These are phyloP conservation scores for Drosophila trichaetosa DNA, from an alignment of 2,888 invertebrate genomes.

Conservation along the genomic window DNA sequence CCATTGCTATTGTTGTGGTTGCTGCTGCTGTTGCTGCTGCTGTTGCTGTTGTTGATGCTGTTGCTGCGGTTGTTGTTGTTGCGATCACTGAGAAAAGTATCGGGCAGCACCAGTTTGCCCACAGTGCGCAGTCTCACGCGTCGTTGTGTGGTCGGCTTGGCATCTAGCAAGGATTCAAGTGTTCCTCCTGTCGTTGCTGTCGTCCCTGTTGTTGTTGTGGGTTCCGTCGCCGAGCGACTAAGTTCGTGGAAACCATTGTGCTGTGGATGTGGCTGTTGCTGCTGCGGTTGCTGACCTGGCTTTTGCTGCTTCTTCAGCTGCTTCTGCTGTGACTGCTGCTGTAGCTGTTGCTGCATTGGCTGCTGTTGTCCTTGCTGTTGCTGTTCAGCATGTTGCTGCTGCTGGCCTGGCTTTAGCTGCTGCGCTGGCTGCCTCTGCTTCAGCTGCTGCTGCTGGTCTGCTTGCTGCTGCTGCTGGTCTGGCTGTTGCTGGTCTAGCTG, in stretches of 20 bases:
- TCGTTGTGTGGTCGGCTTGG: constrained; percentile 39
- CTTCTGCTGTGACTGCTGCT: neutral
- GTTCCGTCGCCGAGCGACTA: constrained; percentile 37
- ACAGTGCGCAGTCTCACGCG: constrained; percentile 79
- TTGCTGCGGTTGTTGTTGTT: constrained; percentile 65
- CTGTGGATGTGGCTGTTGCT: neutral
- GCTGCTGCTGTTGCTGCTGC: constrained; percentile 33
- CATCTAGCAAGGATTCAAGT: constrained; percentile 4
- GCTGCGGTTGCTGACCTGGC: neutral
- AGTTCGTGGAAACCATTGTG: constrained; percentile 25
- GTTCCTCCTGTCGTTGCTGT: neutral
- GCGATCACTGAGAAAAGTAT: constrained; percentile 78
- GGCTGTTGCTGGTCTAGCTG: neutral
- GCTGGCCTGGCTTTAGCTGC: neutral
- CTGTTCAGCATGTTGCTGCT: neutral
- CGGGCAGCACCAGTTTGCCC: constrained; percentile 82
- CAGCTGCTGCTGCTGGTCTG: neutral
- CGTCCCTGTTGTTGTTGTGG: constrained; percentile 5
- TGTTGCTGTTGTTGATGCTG: constrained; percentile 36
- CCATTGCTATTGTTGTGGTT: constrained; percentile 7
- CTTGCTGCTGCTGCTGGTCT: neutral
- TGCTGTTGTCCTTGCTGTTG: no score
- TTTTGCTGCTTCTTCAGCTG: neutral
- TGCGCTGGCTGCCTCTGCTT: no score
- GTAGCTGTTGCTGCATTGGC: neutral